A percentile compares a stretch with the other conserved stretches of the same genome.
Conservation (phyloP, 2,113 vertebrate species). For the Vicugna pacos region DNA sequence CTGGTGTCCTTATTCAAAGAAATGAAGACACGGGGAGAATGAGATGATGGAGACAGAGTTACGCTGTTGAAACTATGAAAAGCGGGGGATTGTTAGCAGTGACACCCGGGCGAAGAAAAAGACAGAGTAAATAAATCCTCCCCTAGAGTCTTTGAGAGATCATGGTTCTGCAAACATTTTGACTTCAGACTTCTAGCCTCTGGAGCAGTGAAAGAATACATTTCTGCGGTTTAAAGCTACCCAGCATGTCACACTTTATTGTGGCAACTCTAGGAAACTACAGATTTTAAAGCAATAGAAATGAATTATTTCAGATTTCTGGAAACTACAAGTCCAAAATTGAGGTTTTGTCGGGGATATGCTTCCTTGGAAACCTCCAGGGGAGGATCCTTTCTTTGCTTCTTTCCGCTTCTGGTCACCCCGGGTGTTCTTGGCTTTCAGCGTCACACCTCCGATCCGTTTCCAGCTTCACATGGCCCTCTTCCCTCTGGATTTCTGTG, state of each 20-base stretch:
- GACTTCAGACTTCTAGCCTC: background rate
- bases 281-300: background rate
- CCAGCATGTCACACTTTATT: background rate
- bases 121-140: background rate
- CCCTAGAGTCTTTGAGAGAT: background rate
- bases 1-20: background rate
- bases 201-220: background rate
- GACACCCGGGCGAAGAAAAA: background rate
- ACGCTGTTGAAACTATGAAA: background rate
- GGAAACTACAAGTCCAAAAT: background rate
- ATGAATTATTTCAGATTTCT: background rate
- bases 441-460: background rate
- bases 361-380: rapidly evolving
- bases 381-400: background rate
- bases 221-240: background rate
- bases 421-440: background rate
- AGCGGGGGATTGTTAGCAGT: rapidly evolving
- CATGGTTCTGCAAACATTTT: background rate
- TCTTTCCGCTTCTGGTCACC: background rate
- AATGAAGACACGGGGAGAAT: background rate
- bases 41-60: background rate
- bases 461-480: rapidly evolving
- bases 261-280: background rate
- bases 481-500: background rate
- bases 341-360: background rate